Evolutionary conservation across 2,797 vertebrate genomes (phyloP).

Genomic region (Rhynchotus rufescens): DNA sequence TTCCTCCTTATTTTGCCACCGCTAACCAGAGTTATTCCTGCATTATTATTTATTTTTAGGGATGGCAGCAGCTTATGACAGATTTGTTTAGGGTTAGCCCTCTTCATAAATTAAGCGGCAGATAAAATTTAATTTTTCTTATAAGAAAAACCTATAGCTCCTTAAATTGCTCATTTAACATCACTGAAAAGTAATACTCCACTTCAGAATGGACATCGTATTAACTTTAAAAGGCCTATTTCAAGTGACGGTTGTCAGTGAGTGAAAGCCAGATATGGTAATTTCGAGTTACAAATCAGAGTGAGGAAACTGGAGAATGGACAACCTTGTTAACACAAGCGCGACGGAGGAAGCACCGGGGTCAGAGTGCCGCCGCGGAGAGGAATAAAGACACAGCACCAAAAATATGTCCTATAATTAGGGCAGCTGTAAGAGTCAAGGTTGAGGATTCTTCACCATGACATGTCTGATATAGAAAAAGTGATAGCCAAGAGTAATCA

Average conservation of each 20-base stretch:
- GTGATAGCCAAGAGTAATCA: slow-evolving; percentile 72
- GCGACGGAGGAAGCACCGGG: slow-evolving; percentile 68
- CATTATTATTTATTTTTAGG: slow-evolving; percentile 43
- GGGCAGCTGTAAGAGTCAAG: slow-evolving; percentile 78
- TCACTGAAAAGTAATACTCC: slow-evolving; percentile 74
- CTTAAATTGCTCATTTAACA: slow-evolving; percentile 76
- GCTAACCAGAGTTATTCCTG: slow-evolving; percentile 57
- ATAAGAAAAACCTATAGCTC: slow-evolving; percentile 62
- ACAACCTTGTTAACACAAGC: slow-evolving; percentile 78
- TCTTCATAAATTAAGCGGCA: slow-evolving; percentile 59
- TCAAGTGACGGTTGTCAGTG: slow-evolving; percentile 79
- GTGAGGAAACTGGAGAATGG: slow-evolving; percentile 70
- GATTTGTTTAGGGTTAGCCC: slow-evolving; percentile 63
- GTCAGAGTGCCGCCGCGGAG: slow-evolving; percentile 66
- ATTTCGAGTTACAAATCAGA: slow-evolving; percentile 79
- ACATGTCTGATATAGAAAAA: slow-evolving; percentile 75
- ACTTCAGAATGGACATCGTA: slow-evolving; percentile 73
- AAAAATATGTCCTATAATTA: slow-evolving; percentile 80
- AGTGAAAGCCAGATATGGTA: slow-evolving; percentile 79
- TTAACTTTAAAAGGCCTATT: slow-evolving; percentile 80
- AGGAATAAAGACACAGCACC: slow-evolving; percentile 76
- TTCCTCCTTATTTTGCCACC: slow-evolving; percentile 39
- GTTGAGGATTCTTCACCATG: slow-evolving; percentile 78
- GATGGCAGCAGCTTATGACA: slow-evolving; percentile 31
- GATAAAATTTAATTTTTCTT: slow-evolving; percentile 73